These are phyloP conservation scores for Drosophila simulans DNA, from an alignment of 1,140 invertebrate species.

Conservation along the genomic window DNA sequence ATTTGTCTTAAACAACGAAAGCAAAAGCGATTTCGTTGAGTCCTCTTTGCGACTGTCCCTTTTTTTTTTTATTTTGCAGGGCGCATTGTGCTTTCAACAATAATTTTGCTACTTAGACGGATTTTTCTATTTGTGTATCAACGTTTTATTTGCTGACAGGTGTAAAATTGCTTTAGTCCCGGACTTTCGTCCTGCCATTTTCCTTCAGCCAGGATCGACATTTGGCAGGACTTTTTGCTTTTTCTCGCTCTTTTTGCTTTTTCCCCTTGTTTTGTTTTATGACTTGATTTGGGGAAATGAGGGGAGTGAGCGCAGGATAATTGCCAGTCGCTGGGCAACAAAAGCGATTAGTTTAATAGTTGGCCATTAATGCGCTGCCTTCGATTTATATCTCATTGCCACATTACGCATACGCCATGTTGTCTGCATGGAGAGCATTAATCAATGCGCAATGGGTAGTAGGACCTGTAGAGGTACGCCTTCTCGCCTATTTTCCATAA, in stretches of 20 bases:
- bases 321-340: constrained; percentile 57
- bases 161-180: constrained; percentile 69
- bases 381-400: constrained; percentile 50
- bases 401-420: constrained; percentile 67
- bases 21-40: constrained; percentile 18
- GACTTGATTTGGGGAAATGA: constrained; percentile 27
- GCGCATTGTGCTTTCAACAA: constrained; percentile 60
- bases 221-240: constrained; percentile 20
- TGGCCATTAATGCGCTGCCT: constrained; percentile 66
- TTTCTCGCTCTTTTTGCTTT: not conserved
- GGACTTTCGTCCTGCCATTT: constrained; percentile 1
- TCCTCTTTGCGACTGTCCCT: constrained; percentile 36
- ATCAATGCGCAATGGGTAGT: constrained; percentile 41
- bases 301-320: constrained; percentile 43
- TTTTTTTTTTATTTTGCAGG: constrained; percentile 24
- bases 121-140: constrained; percentile 80
- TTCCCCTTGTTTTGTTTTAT: constrained; percentile 42
- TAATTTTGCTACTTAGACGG: constrained; percentile 79
- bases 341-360: constrained; percentile 77
- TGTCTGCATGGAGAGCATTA: constrained; percentile 61
- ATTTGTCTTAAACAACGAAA: constrained; percentile 71
- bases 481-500: constrained; percentile 50
- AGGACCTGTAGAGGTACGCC: too few species aligned
- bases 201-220: constrained; percentile 28
- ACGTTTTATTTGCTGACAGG: constrained; percentile 82